Base-by-base conservation (phyloP, 2,888 invertebrate genomes). In the Antheraea yamamai region DNA sequence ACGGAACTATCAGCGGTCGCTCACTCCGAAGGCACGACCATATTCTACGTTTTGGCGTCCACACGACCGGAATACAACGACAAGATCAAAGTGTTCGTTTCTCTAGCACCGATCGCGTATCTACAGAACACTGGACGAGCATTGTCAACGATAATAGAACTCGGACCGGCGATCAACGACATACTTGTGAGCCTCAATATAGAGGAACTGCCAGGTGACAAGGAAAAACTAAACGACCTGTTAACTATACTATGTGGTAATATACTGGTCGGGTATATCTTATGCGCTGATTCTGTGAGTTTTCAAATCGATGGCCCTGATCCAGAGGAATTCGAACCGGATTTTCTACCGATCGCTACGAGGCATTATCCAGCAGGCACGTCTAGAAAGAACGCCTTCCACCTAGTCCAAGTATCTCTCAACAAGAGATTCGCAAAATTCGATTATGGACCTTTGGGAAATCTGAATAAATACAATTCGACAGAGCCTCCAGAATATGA, bases 21-120 rank as follows among this genome's bases (percentile, higher is more conserved):
- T 0, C 96, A 97, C 84, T 97, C 96, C 0, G 92, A 92, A 81
- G 97, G 97, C 20, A 95, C 95, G 0, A 95, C 95, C 0, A 82
- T 87, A 8, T 95, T 95, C 79, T 95, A 90, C 77, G 94, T 95
- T 0, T 90, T 96, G 88, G 86, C 90, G 0, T 90, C 95, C 0
- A 86, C 88, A 72, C 83, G 83, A 47, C 95, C 96, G 0, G 93
- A 95, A 76, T 96, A 96, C 81, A 96, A 96, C 80, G 81, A 87
- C 0, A 96, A 96, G 85, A 89, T 96, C 12, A 89, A 88, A 70
- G 85, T 92, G 0, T 89, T 94, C 78, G 88, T 94, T 68, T 92
- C 94, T 0, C 72, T 85, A 51, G 84, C 84, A 0, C 85, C 85
- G 2, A 74, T 83, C 1, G 79, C 75, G 16, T 81, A 76, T 16